Evolutionary conservation across 2,888 invertebrate genomes (phyloP), one percentile per base, ranked within the genome.

Genomic region (Cistogaster globosa): DNA sequence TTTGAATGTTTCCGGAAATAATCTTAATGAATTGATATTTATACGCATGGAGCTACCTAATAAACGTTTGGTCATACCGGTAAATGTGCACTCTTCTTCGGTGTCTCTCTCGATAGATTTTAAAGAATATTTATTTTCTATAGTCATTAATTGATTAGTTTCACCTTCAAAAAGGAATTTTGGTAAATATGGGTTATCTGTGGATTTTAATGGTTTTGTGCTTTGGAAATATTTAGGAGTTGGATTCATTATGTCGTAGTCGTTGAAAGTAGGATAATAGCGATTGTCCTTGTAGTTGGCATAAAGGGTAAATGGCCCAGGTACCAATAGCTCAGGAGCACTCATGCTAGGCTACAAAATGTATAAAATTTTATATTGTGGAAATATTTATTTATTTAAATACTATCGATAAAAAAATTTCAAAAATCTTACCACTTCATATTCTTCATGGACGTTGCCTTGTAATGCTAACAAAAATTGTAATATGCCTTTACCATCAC

Each of bases 221-320:
- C 88, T 87, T 71, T 88, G 88, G 26, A 90, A 89, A 55, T 86
- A 87, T 32, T 86, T 86, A 0, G 89, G 88, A 18, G 86, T 69
- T 12, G 88, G 84, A 57, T 83, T 82, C 36, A 87, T 76, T 20
- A 87, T 69, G 38, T 86, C 75, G 16, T 83, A 83, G 14, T 81
- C 72, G 26, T 76, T 79, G 2, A 78, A 72, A 0, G 65, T 72
- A 0, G 87, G 89, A 76, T 89, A 89, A 69, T 88, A 84, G 11
- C 69, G 86, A 82, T 88, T 89, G 18, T 87, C 83, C n/a, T 86
- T 83, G 22, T 88, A 88, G 55, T 84, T 87, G 16, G 88, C 88
- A 86, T 89, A 79, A 20, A 90, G 74, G 0, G 89, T 90, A 65
- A 90, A 90, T 8, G 90, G 89, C 2, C 88, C 89, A 32, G 90